Base-by-base conservation (phyloP, 2,888 invertebrate species). In the Drosophila robusta region DNA sequence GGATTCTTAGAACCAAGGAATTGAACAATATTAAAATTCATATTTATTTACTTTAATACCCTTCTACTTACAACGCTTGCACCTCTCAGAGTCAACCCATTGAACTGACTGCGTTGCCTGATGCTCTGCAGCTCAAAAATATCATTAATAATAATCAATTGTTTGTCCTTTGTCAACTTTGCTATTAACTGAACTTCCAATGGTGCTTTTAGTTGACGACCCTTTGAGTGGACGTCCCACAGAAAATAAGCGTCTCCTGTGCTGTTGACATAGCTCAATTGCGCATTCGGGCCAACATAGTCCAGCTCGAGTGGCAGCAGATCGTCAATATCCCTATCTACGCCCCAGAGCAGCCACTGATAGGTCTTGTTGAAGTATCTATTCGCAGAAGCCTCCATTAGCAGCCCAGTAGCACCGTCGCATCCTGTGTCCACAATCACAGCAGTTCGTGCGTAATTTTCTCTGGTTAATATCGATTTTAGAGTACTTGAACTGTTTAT, bases 331-430 rank as follows among this genome's bases (percentile, higher is more conserved):
- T 75, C 76, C 12, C 6, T 16, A 12, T 78, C 78, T 0, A 73
- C 46, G 51, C 90, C 89, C 80, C 89, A 81, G 12, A 92, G 61
- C 11, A 92, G 41, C 92, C 92, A 92, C 38, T 90, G 90, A 66
- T 91, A 92, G 1, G 92, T 90, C 69, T 90, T 91, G 52, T 92
- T 92, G 34, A 90, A 91, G 66, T 83, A 91, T 34, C 68, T 72
- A 16, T 68, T 26, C 1, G 57, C 47, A 12, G 90, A 89, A 3
- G 87, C 87, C 62, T 80, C 61, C 3, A 39, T 44, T 0, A 91
- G 68, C 0, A 90, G 50, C 0, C 22, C 24, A 12, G 39, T 7
- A 4, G 83, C 50, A 1, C 76, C 63, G 0, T 58, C 29, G n/a
- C 91, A 91, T 3, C 50, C 50, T 0, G 87, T 80, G 60, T 91